Percentiles rank a stretch among this genome's conserved stretches.
phyloP scores from a whole-genome alignment of 2,113 vertebrate genomes.

The Siphamia tubifer region DNA sequence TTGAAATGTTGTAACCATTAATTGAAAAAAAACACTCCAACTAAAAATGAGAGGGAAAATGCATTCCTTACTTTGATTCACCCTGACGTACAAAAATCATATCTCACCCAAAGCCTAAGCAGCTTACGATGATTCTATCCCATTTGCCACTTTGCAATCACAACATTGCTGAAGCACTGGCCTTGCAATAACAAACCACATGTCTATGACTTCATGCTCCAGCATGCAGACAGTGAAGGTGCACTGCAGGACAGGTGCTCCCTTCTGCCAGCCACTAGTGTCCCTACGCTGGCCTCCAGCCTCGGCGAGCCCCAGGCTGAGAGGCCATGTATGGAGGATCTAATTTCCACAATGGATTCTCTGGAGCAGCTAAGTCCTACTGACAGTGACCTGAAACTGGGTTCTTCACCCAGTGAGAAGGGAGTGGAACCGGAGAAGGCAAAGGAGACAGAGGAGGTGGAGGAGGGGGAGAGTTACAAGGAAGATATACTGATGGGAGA shows the following conservation, averaged over 20 bases:
- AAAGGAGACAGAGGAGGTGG: conserved; percentile 41
- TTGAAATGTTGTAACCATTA: conserved; percentile 3
- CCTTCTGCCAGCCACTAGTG: conserved; percentile 66
- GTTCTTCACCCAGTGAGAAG: conserved; percentile 65
- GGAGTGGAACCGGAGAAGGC: conserved; percentile 59
- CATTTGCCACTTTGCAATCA: conserved; percentile 44
- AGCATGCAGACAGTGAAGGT: conserved; percentile 89
- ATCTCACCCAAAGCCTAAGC: conserved; percentile 50
- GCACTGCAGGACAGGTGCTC: conserved; percentile 77
- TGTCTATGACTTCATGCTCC: conserved; percentile 76
- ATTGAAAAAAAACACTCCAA: conserved; percentile 1
- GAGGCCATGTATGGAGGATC: conserved; percentile 59
- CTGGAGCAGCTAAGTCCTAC: conserved; percentile 73
- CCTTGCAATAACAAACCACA: conserved; percentile 64
- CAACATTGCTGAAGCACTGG: conserved; percentile 42
- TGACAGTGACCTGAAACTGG: conserved; percentile 57
- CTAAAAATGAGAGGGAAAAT: neutral
- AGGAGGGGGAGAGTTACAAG: conserved; percentile 79
- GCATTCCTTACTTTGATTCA: conserved; percentile 18
- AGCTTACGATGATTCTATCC: conserved; percentile 26
- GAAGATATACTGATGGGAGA: conserved; percentile 86
- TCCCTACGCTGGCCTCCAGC: conserved; percentile 62
- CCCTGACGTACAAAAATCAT: conserved; percentile 18
- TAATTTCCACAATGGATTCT: conserved; percentile 66
- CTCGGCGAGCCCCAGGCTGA: conserved; percentile 70